Percentiles rank a stretch among this genome's conserved stretches.
phyloP scores from a whole-genome alignment of 2,797 vertebrate species.

The Silurus lanzhouensis region DNA sequence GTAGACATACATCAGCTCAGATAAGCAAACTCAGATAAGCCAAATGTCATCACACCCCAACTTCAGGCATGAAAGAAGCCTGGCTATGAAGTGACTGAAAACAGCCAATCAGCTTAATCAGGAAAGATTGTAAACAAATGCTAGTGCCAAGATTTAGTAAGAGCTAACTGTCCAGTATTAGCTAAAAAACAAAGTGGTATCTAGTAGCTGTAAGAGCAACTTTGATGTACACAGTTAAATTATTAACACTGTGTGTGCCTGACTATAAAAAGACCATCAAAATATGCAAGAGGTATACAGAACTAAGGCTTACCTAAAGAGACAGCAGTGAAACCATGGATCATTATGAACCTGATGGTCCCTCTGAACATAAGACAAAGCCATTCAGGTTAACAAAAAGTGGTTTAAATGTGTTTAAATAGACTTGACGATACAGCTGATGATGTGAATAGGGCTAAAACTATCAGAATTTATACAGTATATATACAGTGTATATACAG shows the following conservation, averaged over 20 bases:
- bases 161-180: neutral
- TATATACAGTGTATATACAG: no score
- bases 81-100: neutral
- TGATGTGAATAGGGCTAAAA: neutral
- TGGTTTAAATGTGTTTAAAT: neutral
- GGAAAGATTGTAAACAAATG: neutral
- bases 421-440: neutral
- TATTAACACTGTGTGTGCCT: neutral
- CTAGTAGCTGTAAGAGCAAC: neutral
- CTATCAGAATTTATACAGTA: neutral
- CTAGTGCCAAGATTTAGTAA: neutral
- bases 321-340: neutral
- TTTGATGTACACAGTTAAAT: neutral
- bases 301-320: neutral
- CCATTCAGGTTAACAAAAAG: constrained; percentile 1
- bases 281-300: no score
- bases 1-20: neutral
- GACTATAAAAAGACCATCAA: no score
- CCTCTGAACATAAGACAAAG: neutral
- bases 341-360: neutral
- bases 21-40: neutral
- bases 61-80: neutral
- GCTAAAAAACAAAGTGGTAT: neutral
- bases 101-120: neutral
- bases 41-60: neutral